Base-by-base conservation (phyloP, 2,113 vertebrate species). In the Heterochromis multidens region DNA sequence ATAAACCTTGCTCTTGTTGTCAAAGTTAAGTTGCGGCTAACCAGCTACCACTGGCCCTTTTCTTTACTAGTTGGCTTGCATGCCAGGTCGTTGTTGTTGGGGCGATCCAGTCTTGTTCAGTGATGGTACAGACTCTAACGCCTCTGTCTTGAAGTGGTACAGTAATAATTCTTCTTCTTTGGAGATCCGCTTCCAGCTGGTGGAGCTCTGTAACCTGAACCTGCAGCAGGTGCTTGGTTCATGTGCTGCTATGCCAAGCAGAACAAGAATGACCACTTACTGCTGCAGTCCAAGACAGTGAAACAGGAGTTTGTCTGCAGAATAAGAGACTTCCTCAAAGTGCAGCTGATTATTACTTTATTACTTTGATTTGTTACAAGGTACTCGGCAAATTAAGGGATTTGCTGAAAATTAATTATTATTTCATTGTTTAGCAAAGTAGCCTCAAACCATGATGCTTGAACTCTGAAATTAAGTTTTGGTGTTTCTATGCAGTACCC, bases 241-340 rank as follows among this genome's bases (percentile, higher is more conserved):
- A 67, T 10, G 13, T 43, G n/a, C n/a, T 16, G 2, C 63, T 43
- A 43, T 43, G n/a, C n/a, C 43, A 25, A 67, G 63, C 7, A 67
- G 40, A 67, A 25, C 37, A 43, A 67, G 4, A 0, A 43, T 25
- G 13, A 3, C 35, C 4, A 1, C 0, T 67, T 35, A 40, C 16
- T 43, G 13, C 35, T 43, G 40, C 40, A 40, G 10, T 40, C 37
- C 37, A 12, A 12, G 10, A 40, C 37, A 40, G 37, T 40, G 37
- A 40, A 40, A 40, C 37, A 12, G 37, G 37, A 43, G 40, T 43
- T 13, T 13, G 3, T 43, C 40, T 13, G 40, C 12, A 43, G 40
- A 43, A 43, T 43, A 10, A 43, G 3, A 40, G 10, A 40, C 9
- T 12, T 40, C 10, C 1, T 40, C 37, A 40, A 40, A 40, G 3